Evolutionary conservation across 23 tunicate genomes (phyloP).

Genomic region (Halocynthia roretzi): DNA sequence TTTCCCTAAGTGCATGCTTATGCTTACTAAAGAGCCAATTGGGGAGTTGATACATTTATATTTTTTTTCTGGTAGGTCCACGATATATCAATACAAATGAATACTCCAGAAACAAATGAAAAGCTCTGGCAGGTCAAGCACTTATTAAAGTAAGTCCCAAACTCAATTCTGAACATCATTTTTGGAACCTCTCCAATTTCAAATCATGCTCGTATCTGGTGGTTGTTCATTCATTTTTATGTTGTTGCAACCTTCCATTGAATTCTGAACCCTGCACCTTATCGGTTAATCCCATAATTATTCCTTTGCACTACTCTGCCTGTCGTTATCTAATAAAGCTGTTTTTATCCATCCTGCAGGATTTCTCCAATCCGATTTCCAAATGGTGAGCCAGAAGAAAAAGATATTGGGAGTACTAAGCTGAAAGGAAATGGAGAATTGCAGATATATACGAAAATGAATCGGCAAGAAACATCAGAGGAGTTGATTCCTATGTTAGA

Average conservation of each 20-base stretch:
- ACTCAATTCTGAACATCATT: neutral
- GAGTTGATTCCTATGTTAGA: slow-evolving; percentile 32
- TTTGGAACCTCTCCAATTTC: neutral
- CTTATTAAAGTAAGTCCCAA: slow-evolving; percentile 38
- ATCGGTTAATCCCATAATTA: no score
- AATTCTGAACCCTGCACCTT: no score
- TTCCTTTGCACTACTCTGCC: no score
- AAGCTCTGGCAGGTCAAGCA: slow-evolving; percentile 74
- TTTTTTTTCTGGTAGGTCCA: slow-evolving; percentile 8
- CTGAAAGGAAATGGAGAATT: slow-evolving; percentile 56
- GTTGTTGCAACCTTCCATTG: neutral
- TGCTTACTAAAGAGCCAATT: no score
- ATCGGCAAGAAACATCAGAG: neutral
- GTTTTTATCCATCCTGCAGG: slow-evolving; percentile 5
- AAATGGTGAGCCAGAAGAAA: slow-evolving; percentile 54
- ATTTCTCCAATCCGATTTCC: slow-evolving; percentile 76
- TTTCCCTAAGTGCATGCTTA: no score
- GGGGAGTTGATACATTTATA: no score
- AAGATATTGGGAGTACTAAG: slow-evolving; percentile 73
- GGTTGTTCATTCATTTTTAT: neutral
- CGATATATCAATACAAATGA: slow-evolving; percentile 55
- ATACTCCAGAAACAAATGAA: slow-evolving; percentile 49
- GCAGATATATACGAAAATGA: slow-evolving; percentile 33
- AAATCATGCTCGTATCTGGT: neutral
- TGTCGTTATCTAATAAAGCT: no score